A percentile compares a stretch with the other conserved stretches of the same genome.
These are phyloP conservation scores for Alexandromys fortis DNA, from an alignment of 2,113 vertebrate genomes.

Conservation along the genomic window DNA sequence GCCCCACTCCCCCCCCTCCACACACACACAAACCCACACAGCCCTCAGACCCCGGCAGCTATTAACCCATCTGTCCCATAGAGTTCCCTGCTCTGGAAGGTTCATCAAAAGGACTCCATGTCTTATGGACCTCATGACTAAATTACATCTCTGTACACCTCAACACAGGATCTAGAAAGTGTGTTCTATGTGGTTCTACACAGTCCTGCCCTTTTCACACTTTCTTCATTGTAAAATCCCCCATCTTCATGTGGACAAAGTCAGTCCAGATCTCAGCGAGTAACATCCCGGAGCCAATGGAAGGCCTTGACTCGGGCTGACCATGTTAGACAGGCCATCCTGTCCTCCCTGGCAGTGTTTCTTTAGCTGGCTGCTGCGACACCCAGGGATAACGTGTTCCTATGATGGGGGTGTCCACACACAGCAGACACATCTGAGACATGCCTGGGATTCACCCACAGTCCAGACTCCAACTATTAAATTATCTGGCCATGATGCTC, in stretches of 20 bases:
- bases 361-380: background rate
- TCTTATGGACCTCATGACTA: rapidly evolving
- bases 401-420: rapidly evolving
- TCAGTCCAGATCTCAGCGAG: background rate
- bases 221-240: background rate
- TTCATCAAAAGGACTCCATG: rapidly evolving
- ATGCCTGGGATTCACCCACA: background rate
- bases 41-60: background rate
- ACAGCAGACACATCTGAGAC: rapidly evolving
- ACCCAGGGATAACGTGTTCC: rapidly evolving
- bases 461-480: background rate
- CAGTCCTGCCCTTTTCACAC: rapidly evolving
- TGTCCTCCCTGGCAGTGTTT: rapidly evolving
- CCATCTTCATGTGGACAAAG: rapidly evolving
- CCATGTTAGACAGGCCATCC: background rate
- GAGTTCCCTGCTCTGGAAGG: background rate
- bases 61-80: background rate
- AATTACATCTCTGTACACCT: rapidly evolving
- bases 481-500: background rate
- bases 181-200: background rate
- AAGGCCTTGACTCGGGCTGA: rapidly evolving
- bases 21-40: too few species aligned
- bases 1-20: background rate
- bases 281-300: background rate
- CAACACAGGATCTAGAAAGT: rapidly evolving